These are phyloP conservation scores for Keiferia lycopersicella DNA, from an alignment of 2,888 invertebrate genomes.

Conservation along the genomic window DNA sequence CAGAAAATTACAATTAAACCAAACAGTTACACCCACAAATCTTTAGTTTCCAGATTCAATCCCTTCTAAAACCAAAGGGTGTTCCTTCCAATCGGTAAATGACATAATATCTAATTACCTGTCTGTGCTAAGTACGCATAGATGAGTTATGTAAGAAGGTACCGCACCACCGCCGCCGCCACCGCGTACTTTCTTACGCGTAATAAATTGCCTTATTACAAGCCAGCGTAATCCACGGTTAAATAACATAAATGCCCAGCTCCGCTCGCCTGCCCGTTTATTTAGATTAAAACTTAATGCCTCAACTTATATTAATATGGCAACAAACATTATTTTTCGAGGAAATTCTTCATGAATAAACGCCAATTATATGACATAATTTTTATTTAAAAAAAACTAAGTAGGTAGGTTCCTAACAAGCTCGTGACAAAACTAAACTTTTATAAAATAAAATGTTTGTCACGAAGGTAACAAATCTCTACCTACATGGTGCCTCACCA, in stretches of 20 bases:
- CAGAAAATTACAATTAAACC: too few species aligned
- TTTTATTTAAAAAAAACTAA: neutral
- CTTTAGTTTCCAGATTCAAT: neutral
- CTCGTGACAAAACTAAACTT: too few species aligned
- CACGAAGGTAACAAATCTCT: too few species aligned
- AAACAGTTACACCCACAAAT: too few species aligned
- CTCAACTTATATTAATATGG: constrained; percentile 55
- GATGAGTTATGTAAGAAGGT: constrained; percentile 21
- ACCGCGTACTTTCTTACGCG: constrained; percentile 25
- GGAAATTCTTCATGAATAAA: neutral
- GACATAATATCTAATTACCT: constrained; percentile 15
- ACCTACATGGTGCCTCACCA: neutral
- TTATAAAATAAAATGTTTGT: neutral
- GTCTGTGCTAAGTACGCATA: constrained; percentile 13
- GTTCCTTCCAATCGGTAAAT: constrained; percentile 9
- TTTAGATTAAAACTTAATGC: constrained; percentile 75
- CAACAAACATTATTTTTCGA: constrained; percentile 36
- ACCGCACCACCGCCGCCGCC: too few species aligned
- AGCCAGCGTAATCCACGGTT: constrained; percentile 68
- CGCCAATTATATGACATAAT: neutral
- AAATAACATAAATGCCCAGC: constrained; percentile 75
- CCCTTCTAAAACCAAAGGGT: neutral
- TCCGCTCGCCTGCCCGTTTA: constrained; percentile 60
- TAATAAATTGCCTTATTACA: constrained; percentile 69
- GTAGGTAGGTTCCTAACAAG: too few species aligned